Conservation (phyloP, 2,113 vertebrate species). For the Asarcornis scutulata region DNA sequence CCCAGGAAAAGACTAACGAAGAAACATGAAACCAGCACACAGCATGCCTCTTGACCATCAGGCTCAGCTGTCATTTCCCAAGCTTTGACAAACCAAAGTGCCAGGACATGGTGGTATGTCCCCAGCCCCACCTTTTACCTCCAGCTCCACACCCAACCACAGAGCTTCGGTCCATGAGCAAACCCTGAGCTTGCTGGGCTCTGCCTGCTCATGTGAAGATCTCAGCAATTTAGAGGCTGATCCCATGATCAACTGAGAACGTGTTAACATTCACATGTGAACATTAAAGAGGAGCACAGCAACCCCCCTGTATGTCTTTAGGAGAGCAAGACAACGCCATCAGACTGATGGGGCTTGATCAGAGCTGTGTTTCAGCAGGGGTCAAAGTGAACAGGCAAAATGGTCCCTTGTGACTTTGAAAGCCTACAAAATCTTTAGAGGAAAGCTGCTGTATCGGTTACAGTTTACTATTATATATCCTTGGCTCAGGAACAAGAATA, state of each 20-base stretch:
- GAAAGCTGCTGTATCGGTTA: neutral
- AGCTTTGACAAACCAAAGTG: too few species aligned
- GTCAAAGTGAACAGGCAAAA: neutral
- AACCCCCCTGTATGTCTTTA: neutral
- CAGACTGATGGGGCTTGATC: fast-evolving
- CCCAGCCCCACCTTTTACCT: too few species aligned
- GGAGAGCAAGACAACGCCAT: too few species aligned
- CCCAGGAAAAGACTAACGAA: neutral
- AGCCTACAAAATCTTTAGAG: neutral
- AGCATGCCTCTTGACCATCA: neutral
- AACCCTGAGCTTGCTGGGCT: too few species aligned
- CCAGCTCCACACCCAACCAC: neutral
- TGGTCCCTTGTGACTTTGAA: fast-evolving
- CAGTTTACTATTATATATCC: neutral
- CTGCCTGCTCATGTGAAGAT: neutral
- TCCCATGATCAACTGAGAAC: neutral
- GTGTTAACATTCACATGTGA: neutral
- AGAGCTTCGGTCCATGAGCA: neutral
- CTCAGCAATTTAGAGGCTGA: too few species aligned
- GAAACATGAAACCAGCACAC: neutral
- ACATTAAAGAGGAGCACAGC: too few species aligned
- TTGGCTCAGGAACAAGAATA: neutral
- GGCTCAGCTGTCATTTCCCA: neutral
- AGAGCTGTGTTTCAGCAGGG: neutral
- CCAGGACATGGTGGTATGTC: neutral